Conservation (phyloP, 1,140 invertebrate genomes). For the Drosophila pandora region DNA sequence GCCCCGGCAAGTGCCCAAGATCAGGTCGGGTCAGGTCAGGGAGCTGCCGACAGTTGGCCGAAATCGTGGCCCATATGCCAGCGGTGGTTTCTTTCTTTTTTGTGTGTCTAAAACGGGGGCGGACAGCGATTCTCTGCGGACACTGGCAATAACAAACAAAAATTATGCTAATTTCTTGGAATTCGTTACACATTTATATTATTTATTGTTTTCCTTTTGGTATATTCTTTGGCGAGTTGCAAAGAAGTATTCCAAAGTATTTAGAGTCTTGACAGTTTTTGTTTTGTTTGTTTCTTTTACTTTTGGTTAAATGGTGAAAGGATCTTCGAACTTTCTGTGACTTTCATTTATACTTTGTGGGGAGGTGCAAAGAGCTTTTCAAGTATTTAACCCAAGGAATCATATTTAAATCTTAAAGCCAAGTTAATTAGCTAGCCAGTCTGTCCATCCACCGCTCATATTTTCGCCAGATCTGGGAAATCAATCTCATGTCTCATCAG, state of each 20-base stretch:
- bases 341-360: conserved; percentile 69
- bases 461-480: conserved; percentile 7
- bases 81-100: neutral
- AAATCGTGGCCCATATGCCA: conserved; percentile 48
- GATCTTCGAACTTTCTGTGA: conserved; percentile 53
- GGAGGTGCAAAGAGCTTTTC: neutral
- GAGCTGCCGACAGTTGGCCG: conserved; percentile 46
- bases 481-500: conserved; percentile 42
- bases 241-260: conserved; percentile 67
- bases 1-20: conserved; percentile 56
- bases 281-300: conserved; percentile 9
- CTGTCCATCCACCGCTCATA: conserved; percentile 34
- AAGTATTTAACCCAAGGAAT: neutral
- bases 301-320: conserved; percentile 2
- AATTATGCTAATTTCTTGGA: conserved; percentile 75
- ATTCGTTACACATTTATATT: conserved; percentile 77
- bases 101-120: neutral
- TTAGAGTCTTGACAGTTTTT: conserved; percentile 67
- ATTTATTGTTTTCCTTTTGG: conserved; percentile 71
- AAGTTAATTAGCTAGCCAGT: conserved; percentile 23
- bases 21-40: conserved; percentile 53
- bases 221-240: conserved; percentile 40
- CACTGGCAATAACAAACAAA: conserved; percentile 20
- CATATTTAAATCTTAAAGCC: neutral
- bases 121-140: conserved; percentile 7